Conservation (phyloP, 2,113 vertebrate species). For the Poeciliopsis prolifica region DNA sequence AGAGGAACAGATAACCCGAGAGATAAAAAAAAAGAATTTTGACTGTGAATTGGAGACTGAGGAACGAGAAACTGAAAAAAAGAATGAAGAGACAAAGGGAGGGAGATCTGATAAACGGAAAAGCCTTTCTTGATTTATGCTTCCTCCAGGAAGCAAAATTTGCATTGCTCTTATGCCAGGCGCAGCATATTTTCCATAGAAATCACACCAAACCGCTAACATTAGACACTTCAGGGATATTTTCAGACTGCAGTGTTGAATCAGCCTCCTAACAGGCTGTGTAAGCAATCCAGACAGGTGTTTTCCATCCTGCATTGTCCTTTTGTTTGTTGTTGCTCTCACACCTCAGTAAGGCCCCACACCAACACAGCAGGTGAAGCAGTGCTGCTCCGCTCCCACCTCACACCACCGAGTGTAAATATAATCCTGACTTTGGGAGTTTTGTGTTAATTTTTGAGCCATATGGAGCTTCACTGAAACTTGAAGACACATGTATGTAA, state of each 20-base stretch:
- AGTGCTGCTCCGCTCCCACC: conserved; percentile 22
- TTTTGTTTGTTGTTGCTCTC: conserved; percentile 35
- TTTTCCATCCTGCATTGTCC: conserved; percentile 45
- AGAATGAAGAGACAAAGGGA: background rate
- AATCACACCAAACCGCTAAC: background rate
- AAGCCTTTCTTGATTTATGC: background rate
- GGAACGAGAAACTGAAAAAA: conserved; percentile 8
- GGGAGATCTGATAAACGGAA: background rate
- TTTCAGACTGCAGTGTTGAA: conserved; percentile 21
- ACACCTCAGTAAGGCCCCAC: conserved; percentile 44
- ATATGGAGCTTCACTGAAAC: background rate
- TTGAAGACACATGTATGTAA: background rate
- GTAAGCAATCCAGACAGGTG: conserved; percentile 50
- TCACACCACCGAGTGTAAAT: conserved; percentile 38
- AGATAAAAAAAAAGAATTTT: conserved; percentile 19
- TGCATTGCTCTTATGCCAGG: conserved; percentile 9
- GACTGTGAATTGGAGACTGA: conserved; percentile 8
- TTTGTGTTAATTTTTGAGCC: conserved; percentile 34
- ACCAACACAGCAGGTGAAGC: conserved; percentile 43
- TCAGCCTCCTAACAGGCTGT: conserved; percentile 22
- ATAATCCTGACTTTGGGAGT: conserved; percentile 36
- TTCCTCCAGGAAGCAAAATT: conserved; percentile 17
- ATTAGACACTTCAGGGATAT: conserved; percentile 8
- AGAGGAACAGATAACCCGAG: conserved; percentile 21
- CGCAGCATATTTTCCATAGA: conserved; percentile 1